Base-by-base conservation (phyloP, 2,797 vertebrate species). In the Decapterus maruadsi region DNA sequence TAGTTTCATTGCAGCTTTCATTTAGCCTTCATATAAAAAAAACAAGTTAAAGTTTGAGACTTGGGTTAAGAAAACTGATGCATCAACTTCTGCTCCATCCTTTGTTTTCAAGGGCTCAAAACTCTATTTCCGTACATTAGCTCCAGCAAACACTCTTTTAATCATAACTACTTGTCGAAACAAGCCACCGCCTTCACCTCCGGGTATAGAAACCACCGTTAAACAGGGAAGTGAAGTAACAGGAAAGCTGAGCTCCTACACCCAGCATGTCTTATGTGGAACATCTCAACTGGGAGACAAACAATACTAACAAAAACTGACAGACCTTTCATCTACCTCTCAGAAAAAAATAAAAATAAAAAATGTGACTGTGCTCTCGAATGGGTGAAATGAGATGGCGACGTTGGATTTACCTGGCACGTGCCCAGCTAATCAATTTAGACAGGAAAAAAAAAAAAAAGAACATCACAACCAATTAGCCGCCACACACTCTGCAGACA, bases 401-500 rank as follows among this genome's bases (percentile, higher is more conserved):
- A 46, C 16, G 9, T 56, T 4, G 19, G 58, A 64, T 59, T 43
- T 43, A 81, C 77, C 84, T 84, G 85, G 83, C 88, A 67, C 17
- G 8, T 53, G 60, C 66, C 80, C 88, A 83, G 75, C 79, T 77
- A 86, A 93, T 92, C 90, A 93, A 85, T 92, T 87, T 85, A 76
- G 71, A 86, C 80, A 66, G 84, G 71, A 64, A 82, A 84, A 66
- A 26, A 55, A 56, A 75, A 77, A 26, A 55, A 56, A 75, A 77
- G 80, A 86, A 78, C 85, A 91, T 90, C 90, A 86, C 77, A 68
- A 80, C 87, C 89, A 93, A 92, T 94, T 93, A 94, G 89, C 74
- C 55, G 72, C 85, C 80, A 61, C 72, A 72, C 77, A 72, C 77
- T 86, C 80, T 57, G 40, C 76, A 86, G 86, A 89, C 84, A 87